These are phyloP conservation scores for Percopsis transmontana DNA, from an alignment of 2,113 vertebrate species.

Conservation along the genomic window DNA sequence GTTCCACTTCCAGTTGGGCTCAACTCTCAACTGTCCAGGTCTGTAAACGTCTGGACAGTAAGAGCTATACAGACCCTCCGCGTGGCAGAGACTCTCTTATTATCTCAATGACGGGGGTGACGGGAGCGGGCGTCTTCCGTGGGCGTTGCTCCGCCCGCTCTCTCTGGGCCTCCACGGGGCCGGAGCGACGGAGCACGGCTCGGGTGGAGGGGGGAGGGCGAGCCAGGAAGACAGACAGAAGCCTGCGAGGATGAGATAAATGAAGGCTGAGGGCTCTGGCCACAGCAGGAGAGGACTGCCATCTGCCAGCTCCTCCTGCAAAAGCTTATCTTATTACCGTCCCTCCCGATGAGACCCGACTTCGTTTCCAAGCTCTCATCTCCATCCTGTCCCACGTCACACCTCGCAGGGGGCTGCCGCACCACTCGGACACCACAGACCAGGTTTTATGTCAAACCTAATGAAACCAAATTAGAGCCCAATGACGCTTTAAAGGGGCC, in stretches of 20 bases:
- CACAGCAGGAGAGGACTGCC: slow-evolving; percentile 32
- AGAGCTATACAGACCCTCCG: too few species aligned
- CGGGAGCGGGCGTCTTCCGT: too few species aligned
- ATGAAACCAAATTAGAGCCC: slow-evolving; percentile 51
- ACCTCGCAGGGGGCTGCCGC: too few species aligned
- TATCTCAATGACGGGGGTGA: slow-evolving; percentile 12
- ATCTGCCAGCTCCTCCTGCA: slow-evolving; percentile 50
- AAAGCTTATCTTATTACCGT: slow-evolving; percentile 46
- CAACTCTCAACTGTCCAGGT: slow-evolving; percentile 1
- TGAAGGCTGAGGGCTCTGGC: slow-evolving; percentile 35
- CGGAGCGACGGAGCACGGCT: neutral
- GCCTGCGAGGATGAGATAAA: slow-evolving; percentile 51
- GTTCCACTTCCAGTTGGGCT: too few species aligned
- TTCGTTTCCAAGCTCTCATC: slow-evolving; percentile 33
- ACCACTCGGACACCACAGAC: too few species aligned
- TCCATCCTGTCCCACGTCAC: slow-evolving; percentile 21
- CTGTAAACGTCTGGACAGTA: slow-evolving; percentile 12
- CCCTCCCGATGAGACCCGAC: slow-evolving; percentile 32
- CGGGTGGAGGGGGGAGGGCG: slow-evolving; percentile 25
- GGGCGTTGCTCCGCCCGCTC: too few species aligned
- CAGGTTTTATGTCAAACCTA: too few species aligned
- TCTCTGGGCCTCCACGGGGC: slow-evolving; percentile 8
- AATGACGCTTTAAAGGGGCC: slow-evolving; percentile 8
- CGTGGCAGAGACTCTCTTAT: slow-evolving; percentile 23
- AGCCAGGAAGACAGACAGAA: slow-evolving; percentile 33